Percentiles rank a stretch among this genome's conserved stretches.
Evolutionary conservation across 2,797 vertebrate species (phyloP).

Genomic region (Channallabes apus): DNA sequence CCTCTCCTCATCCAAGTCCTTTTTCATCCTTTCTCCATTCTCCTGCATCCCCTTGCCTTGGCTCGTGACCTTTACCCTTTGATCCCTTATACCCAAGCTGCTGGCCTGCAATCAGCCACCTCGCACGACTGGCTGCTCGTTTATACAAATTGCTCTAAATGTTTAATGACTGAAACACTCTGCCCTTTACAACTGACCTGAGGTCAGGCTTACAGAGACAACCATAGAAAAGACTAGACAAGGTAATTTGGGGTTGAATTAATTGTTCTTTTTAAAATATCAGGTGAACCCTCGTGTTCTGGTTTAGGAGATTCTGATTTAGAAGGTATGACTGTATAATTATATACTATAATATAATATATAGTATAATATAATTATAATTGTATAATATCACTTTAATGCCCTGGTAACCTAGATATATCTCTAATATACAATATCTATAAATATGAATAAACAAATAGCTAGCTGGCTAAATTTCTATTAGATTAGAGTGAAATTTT

Average conservation of each 20-base stretch:
- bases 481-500: not conserved
- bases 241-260: not conserved
- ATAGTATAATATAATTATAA: too few relatives aligned
- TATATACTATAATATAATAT: too few relatives aligned
- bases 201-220: constrained; percentile 26
- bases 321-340: not conserved
- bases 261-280: not conserved
- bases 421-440: not conserved
- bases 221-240: not conserved
- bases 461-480: not conserved
- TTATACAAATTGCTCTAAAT: constrained; percentile 61
- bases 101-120: constrained; percentile 66
- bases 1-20: constrained; percentile 17
- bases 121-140: constrained; percentile 74
- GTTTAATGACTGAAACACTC: constrained; percentile 43
- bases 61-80: constrained; percentile 32
- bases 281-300: not conserved
- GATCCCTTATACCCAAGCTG: constrained; percentile 55
- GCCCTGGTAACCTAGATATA: not conserved
- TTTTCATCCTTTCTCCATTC: constrained; percentile 17
- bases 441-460: not conserved
- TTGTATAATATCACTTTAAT: not conserved
- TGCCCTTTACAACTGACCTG: constrained; percentile 46
- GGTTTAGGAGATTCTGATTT: not conserved
- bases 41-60: constrained; percentile 40